Percentiles rank a stretch among this genome's conserved stretches.
phyloP scores from a whole-genome alignment of 2,113 vertebrate species.

The Dunckerocampus dactyliophorus region DNA sequence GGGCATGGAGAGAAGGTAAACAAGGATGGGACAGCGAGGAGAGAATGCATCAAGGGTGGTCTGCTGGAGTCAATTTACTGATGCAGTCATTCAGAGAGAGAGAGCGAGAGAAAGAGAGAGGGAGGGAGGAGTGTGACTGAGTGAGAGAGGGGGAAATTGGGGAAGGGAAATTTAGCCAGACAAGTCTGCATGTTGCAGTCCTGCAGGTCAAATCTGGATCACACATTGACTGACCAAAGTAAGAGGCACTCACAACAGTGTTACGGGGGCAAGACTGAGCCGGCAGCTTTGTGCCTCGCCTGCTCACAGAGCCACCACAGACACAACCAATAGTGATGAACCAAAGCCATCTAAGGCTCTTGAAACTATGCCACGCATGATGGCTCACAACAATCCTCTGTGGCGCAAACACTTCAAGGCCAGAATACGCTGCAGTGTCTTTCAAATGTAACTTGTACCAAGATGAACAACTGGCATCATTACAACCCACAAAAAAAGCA shows the following conservation, averaged over 20 bases:
- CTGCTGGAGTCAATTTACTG: constrained; percentile 62
- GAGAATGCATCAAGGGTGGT: constrained; percentile 57
- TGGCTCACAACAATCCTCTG: constrained; percentile 35
- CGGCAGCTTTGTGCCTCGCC: constrained; percentile 31
- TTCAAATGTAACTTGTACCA: background rate
- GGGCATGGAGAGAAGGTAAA: constrained; percentile 49
- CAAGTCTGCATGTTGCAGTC: constrained; percentile 54
- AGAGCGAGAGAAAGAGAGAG: constrained; percentile 16
- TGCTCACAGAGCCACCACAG: constrained; percentile 39
- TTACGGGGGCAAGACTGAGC: constrained; percentile 28
- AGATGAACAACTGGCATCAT: background rate
- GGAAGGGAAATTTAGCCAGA: constrained; percentile 41
- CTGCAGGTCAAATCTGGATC: constrained; percentile 57
- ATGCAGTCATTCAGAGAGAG: constrained; percentile 59
- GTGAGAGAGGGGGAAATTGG: constrained; percentile 13
- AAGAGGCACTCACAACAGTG: constrained; percentile 25
- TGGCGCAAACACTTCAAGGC: constrained; percentile 25
- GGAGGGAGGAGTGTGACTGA: constrained; percentile 5
- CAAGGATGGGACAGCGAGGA: constrained; percentile 52
- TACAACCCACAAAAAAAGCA: background rate
- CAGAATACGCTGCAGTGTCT: constrained; percentile 18
- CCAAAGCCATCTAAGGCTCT: constrained; percentile 53
- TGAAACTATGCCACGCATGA: constrained; percentile 49
- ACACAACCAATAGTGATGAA: constrained; percentile 27
- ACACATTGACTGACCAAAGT: constrained; percentile 37